A percentile compares a stretch with the other conserved stretches of the same genome.
These are phyloP conservation scores for Coelopa pilipes DNA, from an alignment of 2,888 invertebrate species.

Conservation along the genomic window DNA sequence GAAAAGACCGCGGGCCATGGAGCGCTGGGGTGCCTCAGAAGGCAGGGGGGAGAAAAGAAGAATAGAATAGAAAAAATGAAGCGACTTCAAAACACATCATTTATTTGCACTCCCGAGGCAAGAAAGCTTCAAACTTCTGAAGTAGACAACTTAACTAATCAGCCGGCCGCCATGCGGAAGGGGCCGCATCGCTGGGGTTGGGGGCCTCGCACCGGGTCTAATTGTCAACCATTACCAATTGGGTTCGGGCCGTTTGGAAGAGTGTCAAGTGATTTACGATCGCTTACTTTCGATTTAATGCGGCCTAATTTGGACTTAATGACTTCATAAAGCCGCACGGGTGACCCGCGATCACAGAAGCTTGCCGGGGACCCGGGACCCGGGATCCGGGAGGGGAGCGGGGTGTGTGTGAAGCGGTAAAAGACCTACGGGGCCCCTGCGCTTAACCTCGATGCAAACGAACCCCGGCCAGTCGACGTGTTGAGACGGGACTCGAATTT, in stretches of 20 bases:
- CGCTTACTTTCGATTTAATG: background rate
- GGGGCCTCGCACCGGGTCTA: no score
- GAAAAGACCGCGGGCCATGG: no score
- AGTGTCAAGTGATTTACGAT: slow-evolving; percentile 1
- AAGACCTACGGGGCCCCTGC: no score
- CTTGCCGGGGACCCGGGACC: no score
- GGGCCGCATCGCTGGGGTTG: background rate
- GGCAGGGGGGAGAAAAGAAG: background rate
- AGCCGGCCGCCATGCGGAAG: background rate
- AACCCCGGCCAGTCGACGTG: no score
- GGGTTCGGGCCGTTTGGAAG: background rate
- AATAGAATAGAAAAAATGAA: background rate
- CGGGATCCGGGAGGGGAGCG: no score
- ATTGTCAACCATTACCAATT: no score
- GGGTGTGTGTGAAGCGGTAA: no score
- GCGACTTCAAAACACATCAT: background rate
- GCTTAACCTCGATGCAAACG: no score
- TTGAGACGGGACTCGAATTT: background rate
- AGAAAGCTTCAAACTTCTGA: slow-evolving; percentile 5
- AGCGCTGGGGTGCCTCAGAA: no score
- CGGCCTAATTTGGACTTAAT: background rate
- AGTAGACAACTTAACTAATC: slow-evolving; percentile 15
- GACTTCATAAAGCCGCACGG: background rate
- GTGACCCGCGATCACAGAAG: no score
- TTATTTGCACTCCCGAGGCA: slow-evolving; percentile 11